Conservation (phyloP, 2,888 invertebrate genomes). For the Limnephilus rhombicus region DNA sequence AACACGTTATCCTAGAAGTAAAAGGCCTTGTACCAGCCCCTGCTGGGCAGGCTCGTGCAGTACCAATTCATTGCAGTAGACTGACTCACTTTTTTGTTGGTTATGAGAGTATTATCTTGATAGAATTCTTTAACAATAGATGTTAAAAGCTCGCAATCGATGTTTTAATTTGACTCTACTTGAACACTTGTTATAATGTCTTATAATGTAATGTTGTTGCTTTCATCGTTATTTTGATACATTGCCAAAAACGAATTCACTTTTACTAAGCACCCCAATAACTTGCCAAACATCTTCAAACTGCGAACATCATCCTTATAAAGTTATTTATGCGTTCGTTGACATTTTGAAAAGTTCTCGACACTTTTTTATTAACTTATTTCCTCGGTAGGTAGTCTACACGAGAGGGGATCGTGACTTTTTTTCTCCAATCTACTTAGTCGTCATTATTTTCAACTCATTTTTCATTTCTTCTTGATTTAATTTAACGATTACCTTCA, state of each 20-base stretch:
- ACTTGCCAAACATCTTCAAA: background rate
- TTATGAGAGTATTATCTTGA: background rate
- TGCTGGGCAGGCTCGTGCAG: background rate
- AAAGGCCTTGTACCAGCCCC: background rate
- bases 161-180: background rate
- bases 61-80: background rate
- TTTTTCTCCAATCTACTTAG: background rate
- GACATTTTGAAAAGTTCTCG: background rate
- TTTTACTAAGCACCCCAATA: background rate
- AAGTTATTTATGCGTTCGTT: background rate
- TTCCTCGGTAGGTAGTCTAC: background rate
- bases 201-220: background rate
- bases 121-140: background rate
- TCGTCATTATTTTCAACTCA: background rate
- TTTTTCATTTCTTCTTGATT: background rate
- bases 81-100: background rate
- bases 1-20: background rate
- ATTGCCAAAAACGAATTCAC: background rate
- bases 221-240: background rate
- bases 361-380: background rate
- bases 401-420: background rate
- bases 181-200: background rate
- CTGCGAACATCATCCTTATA: background rate
- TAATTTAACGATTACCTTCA: too few species aligned
- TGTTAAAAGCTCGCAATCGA: background rate